These are phyloP conservation scores for Liparis tanakae DNA, from an alignment of 2,797 vertebrate genomes.

Conservation along the genomic window DNA sequence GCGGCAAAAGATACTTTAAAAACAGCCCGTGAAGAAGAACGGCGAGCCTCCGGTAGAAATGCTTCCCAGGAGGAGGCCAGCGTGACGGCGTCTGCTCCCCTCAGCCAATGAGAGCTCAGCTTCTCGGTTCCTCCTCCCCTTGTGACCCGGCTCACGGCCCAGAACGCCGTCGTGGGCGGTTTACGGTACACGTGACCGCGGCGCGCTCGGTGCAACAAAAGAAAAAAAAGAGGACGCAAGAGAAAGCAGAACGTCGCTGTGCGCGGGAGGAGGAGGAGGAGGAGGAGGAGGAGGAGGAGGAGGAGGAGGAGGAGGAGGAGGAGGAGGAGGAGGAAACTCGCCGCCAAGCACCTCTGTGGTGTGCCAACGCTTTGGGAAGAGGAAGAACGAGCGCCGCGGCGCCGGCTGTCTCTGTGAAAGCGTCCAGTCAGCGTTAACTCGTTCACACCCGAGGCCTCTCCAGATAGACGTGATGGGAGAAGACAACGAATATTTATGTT, in stretches of 20 bases:
- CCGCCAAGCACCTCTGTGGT: constrained; percentile 72
- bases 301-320: constrained; percentile 41
- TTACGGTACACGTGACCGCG: no score
- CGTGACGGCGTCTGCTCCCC: no score
- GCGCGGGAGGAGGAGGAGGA: constrained; percentile 47
- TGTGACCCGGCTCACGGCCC: no score
- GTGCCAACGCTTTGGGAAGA: constrained; percentile 62
- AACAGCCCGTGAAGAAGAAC: background rate
- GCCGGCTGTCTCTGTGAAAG: constrained; percentile 73
- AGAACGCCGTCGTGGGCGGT: no score
- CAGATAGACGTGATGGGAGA: background rate
- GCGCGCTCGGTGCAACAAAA: constrained; percentile 40
- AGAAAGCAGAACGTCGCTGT: constrained; percentile 67
- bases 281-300: no score
- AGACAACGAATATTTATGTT: background rate
- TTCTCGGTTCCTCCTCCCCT: no score
- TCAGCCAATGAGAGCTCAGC: no score
- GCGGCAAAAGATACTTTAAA: background rate
- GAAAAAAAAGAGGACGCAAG: constrained; percentile 63
- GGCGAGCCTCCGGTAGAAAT: background rate
- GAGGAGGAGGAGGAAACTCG: no score
- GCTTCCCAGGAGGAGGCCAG: no score
- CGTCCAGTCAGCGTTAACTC: constrained; percentile 51
- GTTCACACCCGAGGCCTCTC: constrained; percentile 38
- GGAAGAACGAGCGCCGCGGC: constrained; percentile 72